Evolutionary conservation across 2,113 vertebrate genomes (phyloP).

Genomic region (Gnathonemus echidnorhynchus): DNA sequence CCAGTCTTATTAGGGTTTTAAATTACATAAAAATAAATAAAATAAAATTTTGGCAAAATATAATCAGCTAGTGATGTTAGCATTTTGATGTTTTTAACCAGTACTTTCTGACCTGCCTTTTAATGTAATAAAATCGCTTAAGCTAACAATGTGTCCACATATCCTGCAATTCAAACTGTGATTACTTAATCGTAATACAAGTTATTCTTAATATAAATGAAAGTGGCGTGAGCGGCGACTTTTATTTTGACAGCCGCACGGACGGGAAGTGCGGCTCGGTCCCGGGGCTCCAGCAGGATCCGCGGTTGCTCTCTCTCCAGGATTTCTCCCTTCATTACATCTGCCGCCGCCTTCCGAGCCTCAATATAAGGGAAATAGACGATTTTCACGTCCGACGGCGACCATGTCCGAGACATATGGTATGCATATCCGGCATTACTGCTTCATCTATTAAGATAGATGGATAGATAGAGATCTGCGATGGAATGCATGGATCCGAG

Average conservation of each 20-base stretch:
- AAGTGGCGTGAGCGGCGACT: background rate
- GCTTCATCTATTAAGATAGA: background rate
- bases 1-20: background rate
- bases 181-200: background rate
- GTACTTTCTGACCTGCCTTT: background rate
- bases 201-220: background rate
- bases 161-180: background rate
- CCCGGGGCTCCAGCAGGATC: conserved; percentile 37
- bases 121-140: background rate
- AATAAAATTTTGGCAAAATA: background rate
- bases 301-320: conserved; percentile 39
- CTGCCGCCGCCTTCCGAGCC: conserved; percentile 9
- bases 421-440: conserved; percentile 36
- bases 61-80: background rate
- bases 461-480: background rate
- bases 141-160: background rate
- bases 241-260: conserved; percentile 56
- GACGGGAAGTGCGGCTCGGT: conserved; percentile 54
- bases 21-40: background rate
- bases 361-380: conserved; percentile 6
- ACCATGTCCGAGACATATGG: conserved; percentile 71
- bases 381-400: conserved; percentile 31
- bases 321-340: conserved; percentile 46
- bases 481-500: background rate
- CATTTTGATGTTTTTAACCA: background rate